Evolutionary conservation across 2,113 vertebrate species (phyloP).

Genomic region (Tenebrosternarchus preto): DNA sequence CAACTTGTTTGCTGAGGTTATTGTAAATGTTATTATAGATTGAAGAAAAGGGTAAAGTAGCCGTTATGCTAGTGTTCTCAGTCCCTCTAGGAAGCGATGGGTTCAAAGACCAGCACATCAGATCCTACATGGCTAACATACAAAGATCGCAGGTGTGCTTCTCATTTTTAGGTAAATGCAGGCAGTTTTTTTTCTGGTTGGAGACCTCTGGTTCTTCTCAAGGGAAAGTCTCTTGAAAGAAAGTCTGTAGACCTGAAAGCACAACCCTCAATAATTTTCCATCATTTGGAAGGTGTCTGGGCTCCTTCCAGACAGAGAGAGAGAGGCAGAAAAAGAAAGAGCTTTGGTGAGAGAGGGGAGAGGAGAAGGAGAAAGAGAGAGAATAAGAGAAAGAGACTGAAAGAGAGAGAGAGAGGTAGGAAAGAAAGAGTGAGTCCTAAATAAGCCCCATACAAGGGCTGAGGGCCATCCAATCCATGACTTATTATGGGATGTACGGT

Average conservation of each 20-base stretch:
- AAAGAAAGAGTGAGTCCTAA: background rate
- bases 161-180: background rate
- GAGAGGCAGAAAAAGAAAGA: background rate
- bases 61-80: background rate
- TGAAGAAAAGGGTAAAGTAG: background rate
- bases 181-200: background rate
- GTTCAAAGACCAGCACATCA: background rate
- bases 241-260: background rate
- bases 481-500: conserved; percentile 47
- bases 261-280: background rate
- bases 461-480: conserved; percentile 2
- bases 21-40: background rate
- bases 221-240: background rate
- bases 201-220: background rate
- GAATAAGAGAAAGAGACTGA: background rate
- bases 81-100: background rate
- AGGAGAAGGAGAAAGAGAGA: background rate
- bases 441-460: conserved; percentile 33
- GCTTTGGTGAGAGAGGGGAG: no score
- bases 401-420: background rate
- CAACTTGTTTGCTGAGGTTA: no score
- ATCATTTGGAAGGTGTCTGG: background rate
- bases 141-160: background rate
- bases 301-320: conserved; percentile 3
- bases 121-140: background rate